Conservation (phyloP, 2,888 invertebrate species). For the Chelonus formosanus region DNA sequence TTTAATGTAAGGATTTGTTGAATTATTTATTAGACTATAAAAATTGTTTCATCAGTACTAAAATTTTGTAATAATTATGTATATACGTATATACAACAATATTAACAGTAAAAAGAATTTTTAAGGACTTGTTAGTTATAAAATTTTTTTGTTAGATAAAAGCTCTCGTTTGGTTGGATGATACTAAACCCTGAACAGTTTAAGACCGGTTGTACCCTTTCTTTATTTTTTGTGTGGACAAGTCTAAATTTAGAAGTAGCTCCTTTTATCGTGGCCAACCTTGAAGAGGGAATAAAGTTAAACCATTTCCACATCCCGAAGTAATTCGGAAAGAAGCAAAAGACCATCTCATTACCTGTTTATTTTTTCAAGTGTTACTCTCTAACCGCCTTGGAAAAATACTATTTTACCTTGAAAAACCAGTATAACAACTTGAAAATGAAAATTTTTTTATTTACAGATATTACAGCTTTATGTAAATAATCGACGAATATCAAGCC, state of each 20-base stretch:
- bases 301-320: conserved; percentile 4
- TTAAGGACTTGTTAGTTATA: too few relatives aligned
- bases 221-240: conserved; percentile 20
- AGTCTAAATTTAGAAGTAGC: conserved; percentile 42
- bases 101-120: too few relatives aligned
- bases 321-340: not conserved
- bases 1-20: too few relatives aligned
- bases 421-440: not conserved
- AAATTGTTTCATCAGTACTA: too few relatives aligned
- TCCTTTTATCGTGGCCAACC: conserved; percentile 31
- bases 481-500: too few relatives aligned
- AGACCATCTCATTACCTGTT: not conserved
- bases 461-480: not conserved
- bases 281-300: conserved; percentile 18
- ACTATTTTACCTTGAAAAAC: too few relatives aligned
- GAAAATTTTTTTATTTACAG: not conserved
- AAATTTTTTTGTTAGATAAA: too few relatives aligned
- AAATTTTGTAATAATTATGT: too few relatives aligned
- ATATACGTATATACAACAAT: too few relatives aligned
- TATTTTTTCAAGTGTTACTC: not conserved
- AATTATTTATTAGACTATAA: too few relatives aligned
- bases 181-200: not conserved
- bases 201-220: not conserved
- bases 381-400: too few relatives aligned
- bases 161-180: too few relatives aligned